Evolutionary conservation across 2,113 vertebrate genomes (phyloP).

Genomic region (Lycaon pictus): DNA sequence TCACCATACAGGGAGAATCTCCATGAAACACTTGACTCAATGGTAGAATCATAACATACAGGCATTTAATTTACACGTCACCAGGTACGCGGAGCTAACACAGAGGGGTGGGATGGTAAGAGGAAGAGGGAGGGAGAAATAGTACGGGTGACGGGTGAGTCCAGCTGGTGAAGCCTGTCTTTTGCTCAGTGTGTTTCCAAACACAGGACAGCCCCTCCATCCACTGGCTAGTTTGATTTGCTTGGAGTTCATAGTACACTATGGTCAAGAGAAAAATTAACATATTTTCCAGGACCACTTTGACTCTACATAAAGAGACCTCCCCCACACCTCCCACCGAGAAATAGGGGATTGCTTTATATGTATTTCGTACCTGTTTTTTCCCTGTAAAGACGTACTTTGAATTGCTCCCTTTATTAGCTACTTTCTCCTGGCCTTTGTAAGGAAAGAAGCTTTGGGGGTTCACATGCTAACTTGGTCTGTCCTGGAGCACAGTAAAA

Average conservation of each 20-base stretch:
- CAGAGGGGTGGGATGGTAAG: background rate
- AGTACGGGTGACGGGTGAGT: background rate
- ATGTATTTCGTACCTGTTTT: background rate
- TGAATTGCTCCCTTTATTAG: background rate
- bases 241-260: background rate
- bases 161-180: background rate
- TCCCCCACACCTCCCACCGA: background rate
- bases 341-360: background rate
- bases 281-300: background rate
- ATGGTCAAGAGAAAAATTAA: background rate
- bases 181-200: background rate
- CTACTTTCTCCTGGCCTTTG: background rate
- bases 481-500: background rate
- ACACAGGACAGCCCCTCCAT: background rate
- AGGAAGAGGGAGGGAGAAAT: no score
- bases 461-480: background rate
- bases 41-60: background rate
- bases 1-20: background rate
- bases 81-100: rapidly evolving
- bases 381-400: rapidly evolving
- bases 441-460: background rate
- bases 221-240: background rate
- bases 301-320: background rate
- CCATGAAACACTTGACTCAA: background rate
- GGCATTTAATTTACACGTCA: background rate